Evolutionary conservation across 2,797 vertebrate species (phyloP).

Genomic region (Clarias laeviceps): DNA sequence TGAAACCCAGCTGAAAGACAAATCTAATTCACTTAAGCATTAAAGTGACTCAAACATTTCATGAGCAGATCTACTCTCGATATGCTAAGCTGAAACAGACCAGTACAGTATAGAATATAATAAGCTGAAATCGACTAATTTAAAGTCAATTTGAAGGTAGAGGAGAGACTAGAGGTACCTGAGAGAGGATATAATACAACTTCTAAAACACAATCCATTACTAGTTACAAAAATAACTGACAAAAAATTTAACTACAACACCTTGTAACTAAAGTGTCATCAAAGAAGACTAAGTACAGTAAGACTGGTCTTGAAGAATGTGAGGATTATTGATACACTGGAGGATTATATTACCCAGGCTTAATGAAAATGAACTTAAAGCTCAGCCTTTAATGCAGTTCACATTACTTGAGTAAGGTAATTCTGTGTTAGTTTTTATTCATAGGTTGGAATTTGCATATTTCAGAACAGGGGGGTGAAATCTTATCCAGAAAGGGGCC

Average conservation of each 20-base stretch:
- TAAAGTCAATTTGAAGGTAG: not conserved
- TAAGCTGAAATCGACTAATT: not conserved
- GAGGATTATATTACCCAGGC: not conserved
- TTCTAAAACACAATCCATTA: not conserved
- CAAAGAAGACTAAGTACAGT: not conserved
- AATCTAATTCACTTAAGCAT: too few relatives aligned
- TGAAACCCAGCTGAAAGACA: too few relatives aligned
- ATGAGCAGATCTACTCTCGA: not conserved
- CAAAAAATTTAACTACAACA: not conserved
- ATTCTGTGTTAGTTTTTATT: not conserved
- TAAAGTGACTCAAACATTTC: not conserved
- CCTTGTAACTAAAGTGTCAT: not conserved
- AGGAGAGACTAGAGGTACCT: not conserved
- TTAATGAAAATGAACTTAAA: not conserved
- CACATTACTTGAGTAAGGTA: not conserved
- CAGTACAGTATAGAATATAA: not conserved
- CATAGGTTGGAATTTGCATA: not conserved
- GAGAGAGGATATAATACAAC: not conserved
- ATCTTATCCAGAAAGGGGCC: too few relatives aligned
- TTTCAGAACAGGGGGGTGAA: not conserved
- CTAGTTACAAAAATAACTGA: not conserved
- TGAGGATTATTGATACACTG: not conserved
- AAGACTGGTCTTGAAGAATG: not conserved
- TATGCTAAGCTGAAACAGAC: not conserved
- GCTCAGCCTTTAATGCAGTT: not conserved